phyloP scores from a whole-genome alignment of 2,797 vertebrate genomes.

The Tauraco hartlaubi region DNA sequence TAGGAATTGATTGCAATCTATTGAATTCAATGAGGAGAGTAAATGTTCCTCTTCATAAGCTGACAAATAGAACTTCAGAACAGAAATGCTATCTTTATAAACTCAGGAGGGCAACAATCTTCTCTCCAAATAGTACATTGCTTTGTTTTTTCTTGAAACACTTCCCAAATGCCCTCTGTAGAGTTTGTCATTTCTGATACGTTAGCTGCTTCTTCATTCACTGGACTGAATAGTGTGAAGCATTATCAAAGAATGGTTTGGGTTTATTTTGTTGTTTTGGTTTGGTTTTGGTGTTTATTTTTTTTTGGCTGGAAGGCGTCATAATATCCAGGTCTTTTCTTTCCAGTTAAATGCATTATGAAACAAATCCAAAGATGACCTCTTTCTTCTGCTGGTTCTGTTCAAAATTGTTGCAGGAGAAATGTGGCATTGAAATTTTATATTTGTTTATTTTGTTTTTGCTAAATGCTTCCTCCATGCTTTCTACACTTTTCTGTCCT shows the following conservation, averaged over 20 bases:
- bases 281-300: too few relatives aligned
- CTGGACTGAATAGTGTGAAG: neutral
- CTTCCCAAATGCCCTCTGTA: neutral
- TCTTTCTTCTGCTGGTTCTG: neutral
- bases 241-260: neutral
- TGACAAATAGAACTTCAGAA: neutral
- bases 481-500: neutral
- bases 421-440: neutral
- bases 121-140: neutral
- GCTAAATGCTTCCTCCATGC: neutral
- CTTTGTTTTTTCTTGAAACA: neutral
- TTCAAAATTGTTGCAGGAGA: neutral
- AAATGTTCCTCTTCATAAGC: neutral
- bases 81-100: neutral
- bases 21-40: neutral
- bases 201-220: neutral
- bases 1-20: neutral
- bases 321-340: neutral
- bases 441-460: neutral
- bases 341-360: neutral
- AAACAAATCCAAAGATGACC: neutral
- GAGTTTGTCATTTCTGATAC: neutral
- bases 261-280: neutral
- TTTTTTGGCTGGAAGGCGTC: neutral
- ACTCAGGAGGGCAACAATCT: neutral